Base-by-base conservation (phyloP, 2,113 vertebrate species). In the Lipotes vexillifer region DNA sequence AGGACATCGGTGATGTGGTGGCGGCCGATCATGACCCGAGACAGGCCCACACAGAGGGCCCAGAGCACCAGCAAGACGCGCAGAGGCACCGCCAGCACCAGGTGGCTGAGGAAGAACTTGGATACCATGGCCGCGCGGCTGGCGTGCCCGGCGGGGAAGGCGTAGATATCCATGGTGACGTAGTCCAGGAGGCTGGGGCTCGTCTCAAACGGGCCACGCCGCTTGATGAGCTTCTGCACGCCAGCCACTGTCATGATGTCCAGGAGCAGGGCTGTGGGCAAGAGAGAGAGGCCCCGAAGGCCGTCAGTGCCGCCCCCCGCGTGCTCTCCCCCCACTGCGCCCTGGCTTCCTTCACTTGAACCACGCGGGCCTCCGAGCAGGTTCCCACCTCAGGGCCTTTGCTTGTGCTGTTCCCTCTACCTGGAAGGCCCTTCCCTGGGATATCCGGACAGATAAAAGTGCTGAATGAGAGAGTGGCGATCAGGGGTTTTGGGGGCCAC, bases 21-120 rank as follows among this genome's bases (percentile, higher is more conserved):
- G 31, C 98, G 99, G 1, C 99, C 99, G 59, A 99, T 99, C 98
- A 99, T 99, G 89, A 99, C 99, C 0, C 99, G 99, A 0, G 99
- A 99, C 14, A 99, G 74, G 89, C 99, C 99, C 97, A 99, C 99
- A 1, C 99, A 99, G 78, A 99, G 95, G 75, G 99, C 99, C 99
- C 99, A 99, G 88, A 99, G 98, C 74, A 99, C 99, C 98, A 99
- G 98, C 77, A 99, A 99, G 88, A 99, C 98, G 2, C 99, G 99
- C 1, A 99, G 98, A 0, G 99, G 99, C 97, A 99, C 99, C 0
- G 99, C 99, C 98, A 99, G 98, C 41, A 99, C 99, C 98, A 99
- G 98, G 98, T 99, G 99, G 87, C 99, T 99, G 97, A 99, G 99
- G 97, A 99, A 99, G 99, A 99, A 99, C 98, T 99, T 99, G 98